A percentile compares a stretch with the other conserved stretches of the same genome.
Conservation (phyloP, 2,113 vertebrate genomes). For the Chlamydotis undulata region DNA sequence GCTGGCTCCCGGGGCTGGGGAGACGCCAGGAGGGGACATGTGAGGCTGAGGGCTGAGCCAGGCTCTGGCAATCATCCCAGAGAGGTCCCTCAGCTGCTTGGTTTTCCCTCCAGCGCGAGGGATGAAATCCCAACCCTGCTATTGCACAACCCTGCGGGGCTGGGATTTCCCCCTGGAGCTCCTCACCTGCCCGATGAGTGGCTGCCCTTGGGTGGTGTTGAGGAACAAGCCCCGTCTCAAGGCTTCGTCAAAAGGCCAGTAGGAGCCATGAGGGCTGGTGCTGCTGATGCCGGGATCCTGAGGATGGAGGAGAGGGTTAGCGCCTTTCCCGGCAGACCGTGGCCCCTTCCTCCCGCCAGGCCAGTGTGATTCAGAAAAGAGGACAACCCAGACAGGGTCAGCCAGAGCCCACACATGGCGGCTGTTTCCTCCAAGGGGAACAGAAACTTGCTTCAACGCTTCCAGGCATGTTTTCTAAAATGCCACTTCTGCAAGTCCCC, state of each 20-base stretch:
- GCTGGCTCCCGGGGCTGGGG: fast-evolving
- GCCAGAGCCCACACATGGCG: not conserved
- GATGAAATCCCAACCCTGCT: not conserved
- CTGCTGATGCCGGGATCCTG: slow-evolving; percentile 90
- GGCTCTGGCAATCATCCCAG: not conserved
- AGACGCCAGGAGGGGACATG: not conserved
- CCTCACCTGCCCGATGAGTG: slow-evolving; percentile 84
- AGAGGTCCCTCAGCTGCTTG: not conserved
- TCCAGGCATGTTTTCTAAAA: slow-evolving; percentile 32
- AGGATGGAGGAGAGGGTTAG: not conserved
- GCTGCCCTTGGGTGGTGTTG: slow-evolving; percentile 79
- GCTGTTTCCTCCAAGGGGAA: slow-evolving; percentile 43
- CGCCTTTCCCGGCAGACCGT: fast-evolving
- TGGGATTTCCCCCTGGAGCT: not conserved
- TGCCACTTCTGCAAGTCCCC: slow-evolving; percentile 51
- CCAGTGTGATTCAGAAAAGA: not conserved
- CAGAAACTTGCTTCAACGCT: slow-evolving; percentile 47
- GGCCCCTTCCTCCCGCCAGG: not conserved
- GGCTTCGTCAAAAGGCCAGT: slow-evolving; percentile 87
- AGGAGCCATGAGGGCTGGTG: slow-evolving; percentile 76
- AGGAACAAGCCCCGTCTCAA: slow-evolving; percentile 83
- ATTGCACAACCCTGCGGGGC: not conserved
- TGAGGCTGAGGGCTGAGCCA: not conserved
- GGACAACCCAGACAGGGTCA: not conserved
- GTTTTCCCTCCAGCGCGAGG: not conserved